Evolutionary conservation across 2,113 vertebrate species (phyloP).

Genomic region (Elephas maximus): DNA sequence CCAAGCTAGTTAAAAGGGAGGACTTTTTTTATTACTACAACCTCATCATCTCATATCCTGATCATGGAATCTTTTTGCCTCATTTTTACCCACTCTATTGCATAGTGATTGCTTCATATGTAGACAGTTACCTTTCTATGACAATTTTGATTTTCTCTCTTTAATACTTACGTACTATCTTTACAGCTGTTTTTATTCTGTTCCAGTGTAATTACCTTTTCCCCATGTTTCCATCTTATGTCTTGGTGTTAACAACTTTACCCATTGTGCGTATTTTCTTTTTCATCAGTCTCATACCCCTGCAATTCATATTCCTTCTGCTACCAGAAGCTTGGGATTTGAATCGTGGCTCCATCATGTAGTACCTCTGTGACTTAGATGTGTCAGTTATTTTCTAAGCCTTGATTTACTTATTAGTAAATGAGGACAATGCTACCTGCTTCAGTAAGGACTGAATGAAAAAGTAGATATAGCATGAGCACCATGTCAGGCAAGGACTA

Average conservation of each 20-base stretch:
- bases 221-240: not conserved
- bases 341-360: not conserved
- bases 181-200: not conserved
- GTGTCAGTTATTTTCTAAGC: slow-evolving; percentile 16
- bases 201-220: not conserved
- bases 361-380: not conserved
- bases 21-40: not conserved
- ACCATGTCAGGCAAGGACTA: not conserved
- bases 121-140: not conserved
- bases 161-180: not conserved
- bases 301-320: not conserved
- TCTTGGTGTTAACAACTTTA: not conserved
- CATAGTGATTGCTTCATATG: not conserved
- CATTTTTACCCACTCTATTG: not conserved
- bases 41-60: fast-evolving
- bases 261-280: not conserved
- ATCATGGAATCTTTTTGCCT: not conserved
- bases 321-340: not conserved
- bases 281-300: not conserved
- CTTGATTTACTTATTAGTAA: not conserved
- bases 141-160: not conserved
- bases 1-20: too few species aligned
- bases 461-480: not conserved
- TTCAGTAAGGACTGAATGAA: not conserved
- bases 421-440: not conserved